Conservation (phyloP, 2,797 vertebrate genomes). For the Danio albolineatus region DNA sequence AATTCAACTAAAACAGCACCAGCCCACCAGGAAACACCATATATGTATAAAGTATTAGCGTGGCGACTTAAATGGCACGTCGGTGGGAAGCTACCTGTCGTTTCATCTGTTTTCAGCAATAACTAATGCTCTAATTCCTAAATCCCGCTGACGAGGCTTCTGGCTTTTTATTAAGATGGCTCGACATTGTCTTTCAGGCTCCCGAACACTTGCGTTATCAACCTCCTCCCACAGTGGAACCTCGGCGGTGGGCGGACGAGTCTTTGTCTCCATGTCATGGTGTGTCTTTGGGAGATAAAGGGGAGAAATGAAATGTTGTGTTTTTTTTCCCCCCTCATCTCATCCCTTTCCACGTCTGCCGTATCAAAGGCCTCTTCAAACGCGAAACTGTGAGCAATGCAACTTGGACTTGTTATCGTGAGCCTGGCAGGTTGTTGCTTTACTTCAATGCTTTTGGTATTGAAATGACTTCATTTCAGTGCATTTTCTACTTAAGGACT, state of each 20-base stretch:
- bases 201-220: slow-evolving; percentile 57
- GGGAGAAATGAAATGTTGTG: slow-evolving; percentile 51
- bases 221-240: slow-evolving; percentile 56
- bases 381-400: slow-evolving; percentile 58
- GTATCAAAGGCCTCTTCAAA: slow-evolving; percentile 65
- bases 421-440: slow-evolving; percentile 62
- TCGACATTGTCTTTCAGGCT: slow-evolving; percentile 61
- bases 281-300: slow-evolving; percentile 68
- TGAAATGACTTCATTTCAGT: slow-evolving; percentile 60
- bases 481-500: slow-evolving; percentile 53
- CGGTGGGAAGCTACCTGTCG: slow-evolving; percentile 46
- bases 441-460: slow-evolving; percentile 55
- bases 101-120: slow-evolving; percentile 16
- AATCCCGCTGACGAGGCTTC: slow-evolving; percentile 48
- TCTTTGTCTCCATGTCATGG: slow-evolving; percentile 67
- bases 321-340: slow-evolving; percentile 48
- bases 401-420: slow-evolving; percentile 65
- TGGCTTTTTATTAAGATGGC: slow-evolving; percentile 59
- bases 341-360: slow-evolving; percentile 59
- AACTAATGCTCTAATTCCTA: slow-evolving; percentile 47
- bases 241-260: slow-evolving; percentile 54
- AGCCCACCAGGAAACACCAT: slow-evolving; percentile 22
- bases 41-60: background rate
- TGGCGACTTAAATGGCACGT: background rate
- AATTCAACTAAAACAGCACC: slow-evolving; percentile 8